A percentile compares a stretch with the other conserved stretches of the same genome.
These are phyloP conservation scores for Heliconius hermathena DNA, from an alignment of 1,140 invertebrate genomes.

Conservation along the genomic window DNA sequence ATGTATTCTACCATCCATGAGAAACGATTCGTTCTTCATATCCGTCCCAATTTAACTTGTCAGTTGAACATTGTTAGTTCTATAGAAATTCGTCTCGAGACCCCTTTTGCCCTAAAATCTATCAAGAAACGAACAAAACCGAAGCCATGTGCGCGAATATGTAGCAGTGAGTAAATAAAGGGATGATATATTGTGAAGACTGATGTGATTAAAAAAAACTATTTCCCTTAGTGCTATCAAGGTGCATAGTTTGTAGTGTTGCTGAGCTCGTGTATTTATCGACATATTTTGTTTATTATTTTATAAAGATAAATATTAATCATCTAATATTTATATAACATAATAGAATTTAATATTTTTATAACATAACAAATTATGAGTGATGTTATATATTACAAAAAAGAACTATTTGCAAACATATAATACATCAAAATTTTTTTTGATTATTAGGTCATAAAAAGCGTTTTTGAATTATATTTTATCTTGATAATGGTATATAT, in stretches of 20 bases:
- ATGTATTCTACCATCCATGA: not conserved
- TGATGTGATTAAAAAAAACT: conserved; percentile 77
- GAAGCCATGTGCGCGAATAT: conserved; percentile 75
- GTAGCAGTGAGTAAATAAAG: conserved; percentile 76
- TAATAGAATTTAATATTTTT: not conserved
- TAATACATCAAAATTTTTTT: too few relatives aligned
- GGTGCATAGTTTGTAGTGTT: conserved; percentile 69
- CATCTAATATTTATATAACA: not conserved
- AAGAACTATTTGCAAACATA: too few relatives aligned
- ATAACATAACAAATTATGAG: too few relatives aligned
- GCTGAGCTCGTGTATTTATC: conserved; percentile 36
- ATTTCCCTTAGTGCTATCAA: conserved; percentile 78
- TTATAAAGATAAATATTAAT: not conserved
- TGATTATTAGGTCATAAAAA: too few relatives aligned
- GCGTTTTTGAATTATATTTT: too few relatives aligned
- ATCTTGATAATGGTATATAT: not conserved
- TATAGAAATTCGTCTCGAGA: conserved; percentile 53
- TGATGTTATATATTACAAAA: too few relatives aligned
- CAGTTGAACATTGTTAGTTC: conserved; percentile 27
- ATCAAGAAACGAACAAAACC: conserved; percentile 48
- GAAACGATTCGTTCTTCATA: conserved; percentile 10
- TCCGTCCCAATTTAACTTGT: conserved; percentile 13
- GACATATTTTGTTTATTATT: conserved; percentile 20
- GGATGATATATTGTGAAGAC: conserved; percentile 77
- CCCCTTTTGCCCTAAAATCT: conserved; percentile 66